A percentile compares a stretch with the other conserved stretches of the same genome.
Evolutionary conservation across 1,140 invertebrate genomes (phyloP).

Genomic region (Hydropsyche tenuis): DNA sequence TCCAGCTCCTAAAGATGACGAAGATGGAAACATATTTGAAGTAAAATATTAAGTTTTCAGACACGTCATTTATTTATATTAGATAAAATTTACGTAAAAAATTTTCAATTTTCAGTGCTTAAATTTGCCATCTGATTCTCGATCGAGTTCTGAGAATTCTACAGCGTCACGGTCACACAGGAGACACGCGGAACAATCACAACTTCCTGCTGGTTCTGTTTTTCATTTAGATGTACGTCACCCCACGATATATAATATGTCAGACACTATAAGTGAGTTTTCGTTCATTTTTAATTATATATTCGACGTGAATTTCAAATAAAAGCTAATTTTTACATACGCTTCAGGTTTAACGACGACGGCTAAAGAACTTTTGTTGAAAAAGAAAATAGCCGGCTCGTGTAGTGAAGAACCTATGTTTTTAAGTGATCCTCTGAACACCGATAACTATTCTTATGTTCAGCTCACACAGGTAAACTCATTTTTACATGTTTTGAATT

Average conservation of each 20-base stretch:
- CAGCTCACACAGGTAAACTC: slow-evolving; percentile 73
- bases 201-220: slow-evolving; percentile 19
- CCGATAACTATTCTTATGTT: slow-evolving; percentile 83
- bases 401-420: slow-evolving; percentile 48
- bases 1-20: slow-evolving; percentile 57
- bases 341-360: slow-evolving; percentile 40
- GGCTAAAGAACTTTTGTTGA: slow-evolving; percentile 44
- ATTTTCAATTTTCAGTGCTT: slow-evolving; percentile 51
- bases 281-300: not conserved
- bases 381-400: slow-evolving; percentile 46
- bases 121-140: slow-evolving; percentile 57
- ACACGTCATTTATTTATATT: not conserved
- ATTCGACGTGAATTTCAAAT: not conserved
- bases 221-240: slow-evolving; percentile 42
- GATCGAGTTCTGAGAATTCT: slow-evolving; percentile 58
- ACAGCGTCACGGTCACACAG: slow-evolving; percentile 53
- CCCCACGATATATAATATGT: slow-evolving; percentile 36
- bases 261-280: slow-evolving; percentile 21
- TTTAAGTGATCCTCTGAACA: slow-evolving; percentile 54
- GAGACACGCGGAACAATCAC: slow-evolving; percentile 38
- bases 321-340: not conserved
- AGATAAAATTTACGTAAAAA: not conserved
- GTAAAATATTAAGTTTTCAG: slow-evolving; percentile 48
- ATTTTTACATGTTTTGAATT: not conserved
- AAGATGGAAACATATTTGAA: slow-evolving; percentile 61